A percentile compares a stretch with the other conserved stretches of the same genome.
These are phyloP conservation scores for Neelides sp. DNA, from an alignment of 1,140 invertebrate genomes.

Conservation along the genomic window DNA sequence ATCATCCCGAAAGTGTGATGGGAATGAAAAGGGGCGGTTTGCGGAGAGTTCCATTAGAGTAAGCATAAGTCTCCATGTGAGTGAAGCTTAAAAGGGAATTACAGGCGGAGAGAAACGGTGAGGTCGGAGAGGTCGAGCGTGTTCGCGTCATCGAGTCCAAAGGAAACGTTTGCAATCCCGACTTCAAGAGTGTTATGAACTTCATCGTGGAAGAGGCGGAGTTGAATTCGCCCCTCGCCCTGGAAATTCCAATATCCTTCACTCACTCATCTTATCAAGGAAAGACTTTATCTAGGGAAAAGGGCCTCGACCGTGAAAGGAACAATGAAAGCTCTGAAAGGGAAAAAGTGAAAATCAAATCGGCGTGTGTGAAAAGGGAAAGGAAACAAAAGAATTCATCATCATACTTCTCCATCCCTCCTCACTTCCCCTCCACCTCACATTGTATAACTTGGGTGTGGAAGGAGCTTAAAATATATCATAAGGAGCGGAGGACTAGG, in stretches of 20 bases:
- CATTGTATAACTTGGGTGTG: not conserved
- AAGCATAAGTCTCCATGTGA: no score
- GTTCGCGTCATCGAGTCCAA: slow-evolving; percentile 28
- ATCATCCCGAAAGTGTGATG: no score
- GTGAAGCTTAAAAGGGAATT: no score
- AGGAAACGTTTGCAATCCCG: slow-evolving; percentile 30
- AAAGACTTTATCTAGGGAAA: not conserved
- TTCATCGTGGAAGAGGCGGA: slow-evolving; percentile 30
- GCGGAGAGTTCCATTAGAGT: no score
- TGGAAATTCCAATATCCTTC: slow-evolving; percentile 6
- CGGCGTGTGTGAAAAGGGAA: no score
- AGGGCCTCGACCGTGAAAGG: not conserved
- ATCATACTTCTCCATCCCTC: not conserved
- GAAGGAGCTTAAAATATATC: no score
- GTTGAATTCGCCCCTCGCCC: slow-evolving; percentile 30
- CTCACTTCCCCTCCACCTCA: not conserved
- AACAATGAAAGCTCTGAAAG: no score
- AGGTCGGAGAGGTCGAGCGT: slow-evolving; percentile 31
- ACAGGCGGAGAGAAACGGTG: slow-evolving; percentile 29
- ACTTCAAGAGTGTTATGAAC: slow-evolving; percentile 31
- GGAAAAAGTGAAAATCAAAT: no score
- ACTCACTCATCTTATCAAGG: not conserved
- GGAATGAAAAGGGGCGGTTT: no score
- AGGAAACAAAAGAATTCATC: no score
- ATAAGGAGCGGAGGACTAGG: no score